Evolutionary conservation across 1,140 invertebrate species (phyloP).

Genomic region (Aricia agestis): DNA sequence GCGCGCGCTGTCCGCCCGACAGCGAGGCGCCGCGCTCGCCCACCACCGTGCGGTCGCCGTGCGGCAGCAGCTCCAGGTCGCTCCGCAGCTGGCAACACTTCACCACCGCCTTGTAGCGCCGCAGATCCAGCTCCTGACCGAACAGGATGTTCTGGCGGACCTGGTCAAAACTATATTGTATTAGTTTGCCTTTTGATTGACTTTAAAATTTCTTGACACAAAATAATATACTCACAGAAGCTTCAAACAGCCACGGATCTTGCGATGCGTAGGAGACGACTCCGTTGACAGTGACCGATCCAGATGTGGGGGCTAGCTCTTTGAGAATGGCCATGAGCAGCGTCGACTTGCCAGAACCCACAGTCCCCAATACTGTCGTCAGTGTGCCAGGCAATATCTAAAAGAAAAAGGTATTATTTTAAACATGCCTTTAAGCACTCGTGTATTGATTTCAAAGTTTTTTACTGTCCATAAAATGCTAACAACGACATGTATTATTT

Average conservation of each 20-base stretch:
- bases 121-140: constrained; percentile 79
- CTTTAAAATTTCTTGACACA: neutral
- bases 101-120: constrained; percentile 78
- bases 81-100: constrained; percentile 77
- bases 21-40: constrained; percentile 51
- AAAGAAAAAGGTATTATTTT: constrained; percentile 14
- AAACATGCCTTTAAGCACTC: neutral
- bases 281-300: constrained; percentile 68
- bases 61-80: constrained; percentile 80
- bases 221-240: constrained; percentile 47
- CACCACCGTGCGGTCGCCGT: constrained; percentile 79
- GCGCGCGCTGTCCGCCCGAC: constrained; percentile 81
- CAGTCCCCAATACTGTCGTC: constrained; percentile 85
- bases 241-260: constrained; percentile 83
- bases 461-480: neutral
- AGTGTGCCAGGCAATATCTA: constrained; percentile 80
- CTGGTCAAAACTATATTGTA: neutral
- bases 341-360: constrained; percentile 87
- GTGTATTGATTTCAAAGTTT: neutral
- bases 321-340: constrained; percentile 86
- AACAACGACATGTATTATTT: too few species aligned
- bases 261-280: constrained; percentile 83
- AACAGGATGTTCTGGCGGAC: constrained; percentile 89
- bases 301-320: constrained; percentile 79
- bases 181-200: neutral